phyloP scores from a whole-genome alignment of 2,888 invertebrate genomes.

The Axea sp. region DNA sequence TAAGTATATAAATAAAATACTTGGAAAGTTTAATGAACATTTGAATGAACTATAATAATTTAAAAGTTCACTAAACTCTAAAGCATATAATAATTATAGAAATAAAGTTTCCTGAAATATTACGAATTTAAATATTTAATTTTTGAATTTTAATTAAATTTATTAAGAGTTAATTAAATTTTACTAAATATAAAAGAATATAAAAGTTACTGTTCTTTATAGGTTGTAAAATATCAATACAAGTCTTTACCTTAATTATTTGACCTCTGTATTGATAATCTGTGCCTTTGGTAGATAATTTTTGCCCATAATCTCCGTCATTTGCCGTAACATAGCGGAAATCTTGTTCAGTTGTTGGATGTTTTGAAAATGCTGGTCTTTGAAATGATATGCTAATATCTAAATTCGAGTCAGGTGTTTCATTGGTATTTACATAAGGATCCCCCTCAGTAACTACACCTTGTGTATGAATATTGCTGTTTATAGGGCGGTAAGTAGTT shows the following conservation, averaged over 20 bases:
- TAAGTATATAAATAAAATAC: too few species aligned
- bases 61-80: too few species aligned
- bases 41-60: too few species aligned
- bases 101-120: too few species aligned
- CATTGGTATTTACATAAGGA: conserved; percentile 22
- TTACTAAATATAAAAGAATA: too few species aligned
- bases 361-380: conserved; percentile 58
- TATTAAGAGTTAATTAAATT: too few species aligned
- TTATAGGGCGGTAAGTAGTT: conserved; percentile 69
- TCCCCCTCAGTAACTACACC: conserved; percentile 46
- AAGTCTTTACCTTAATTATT: conserved; percentile 31
- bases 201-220: too few species aligned
- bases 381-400: conserved; percentile 67
- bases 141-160: too few species aligned
- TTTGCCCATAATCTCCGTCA: conserved; percentile 67
- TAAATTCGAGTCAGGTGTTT: conserved; percentile 51
- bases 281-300: conserved; percentile 53
- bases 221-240: too few species aligned
- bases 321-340: conserved; percentile 57
- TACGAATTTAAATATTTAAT: too few species aligned
- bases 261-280: conserved; percentile 17
- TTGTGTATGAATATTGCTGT: conserved; percentile 67
- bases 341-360: conserved; percentile 46
- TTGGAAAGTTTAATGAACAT: too few species aligned
- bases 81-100: too few species aligned